Base-by-base conservation (phyloP, 2,888 invertebrate species). In the Volucella inanis region DNA sequence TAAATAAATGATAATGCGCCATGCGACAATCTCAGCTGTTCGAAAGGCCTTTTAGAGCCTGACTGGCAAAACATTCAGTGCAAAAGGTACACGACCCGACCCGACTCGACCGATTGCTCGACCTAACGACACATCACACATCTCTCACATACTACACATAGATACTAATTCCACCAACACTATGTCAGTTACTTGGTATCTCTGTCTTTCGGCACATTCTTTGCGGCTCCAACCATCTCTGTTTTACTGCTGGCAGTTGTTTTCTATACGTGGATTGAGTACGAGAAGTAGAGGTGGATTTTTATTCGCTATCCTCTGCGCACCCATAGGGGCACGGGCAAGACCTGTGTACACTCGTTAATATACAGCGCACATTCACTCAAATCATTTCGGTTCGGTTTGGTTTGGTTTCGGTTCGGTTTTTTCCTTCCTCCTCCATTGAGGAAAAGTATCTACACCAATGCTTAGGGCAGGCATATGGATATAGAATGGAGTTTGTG, bases 81-180 rank as follows among this genome's bases (percentile, higher is more conserved):
- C 92, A 92, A 92, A 92, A 92, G 92, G 92, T 92, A 92, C 92
- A 92, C 92, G 92, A 92, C 92, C 92, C 92, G 92, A 92, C 92
- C 92, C 92, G 92, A 92, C 92, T 91, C 92, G 92, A 92, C 92
- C 92, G 91, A 90, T 90, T 85, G 85, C 85, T 91, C 92, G 92
- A 92, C 92, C 92, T 92, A 92, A 91, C 91, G 92, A 92, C 91
- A 91, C 91, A 92, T 91, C 91, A 90, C 91, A 91, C 90, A 91
- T 91, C 90, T 91, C 91, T 91, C 91, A 90, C 89, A 83, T 71
- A 82, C 65, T 75, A 55, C 81, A 76, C 83, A 87, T 55, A 87
- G 79, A 79, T 77, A 68, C 77, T 80, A 31, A 15, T 72, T 18
- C 2, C 39, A 84, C 72, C 54, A 72, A 79, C 54, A 84, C 87